These are phyloP conservation scores for Pogonocherus hispidulus DNA, from an alignment of 2,888 invertebrate genomes.

Conservation along the genomic window DNA sequence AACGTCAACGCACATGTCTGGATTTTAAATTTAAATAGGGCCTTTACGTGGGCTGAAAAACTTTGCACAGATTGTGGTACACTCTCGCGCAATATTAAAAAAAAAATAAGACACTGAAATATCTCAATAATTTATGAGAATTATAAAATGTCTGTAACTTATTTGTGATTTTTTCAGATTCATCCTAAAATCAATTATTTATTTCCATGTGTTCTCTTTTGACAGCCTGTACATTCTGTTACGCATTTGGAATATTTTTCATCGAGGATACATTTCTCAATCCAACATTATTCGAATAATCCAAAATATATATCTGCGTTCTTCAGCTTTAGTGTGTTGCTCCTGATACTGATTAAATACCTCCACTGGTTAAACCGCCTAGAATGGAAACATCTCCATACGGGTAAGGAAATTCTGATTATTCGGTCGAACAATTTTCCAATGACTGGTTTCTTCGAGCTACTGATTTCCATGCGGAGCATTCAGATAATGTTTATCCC, in stretches of 20 bases:
- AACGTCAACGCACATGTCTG: not conserved
- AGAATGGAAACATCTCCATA: not conserved
- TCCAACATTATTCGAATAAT: too few species aligned
- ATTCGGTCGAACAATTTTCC: slow-evolving; percentile 11
- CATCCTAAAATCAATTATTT: too few species aligned
- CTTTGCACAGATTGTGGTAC: not conserved
- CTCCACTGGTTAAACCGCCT: not conserved
- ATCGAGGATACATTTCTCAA: too few species aligned
- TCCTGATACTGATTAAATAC: not conserved
- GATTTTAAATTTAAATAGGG: not conserved
- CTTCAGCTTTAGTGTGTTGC: too few species aligned
- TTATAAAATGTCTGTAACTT: too few species aligned
- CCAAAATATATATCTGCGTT: too few species aligned
- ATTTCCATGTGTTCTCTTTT: too few species aligned
- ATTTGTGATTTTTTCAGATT: too few species aligned
- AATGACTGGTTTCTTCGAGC: slow-evolving; percentile 14
- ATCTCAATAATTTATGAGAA: too few species aligned
- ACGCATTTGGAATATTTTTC: too few species aligned
- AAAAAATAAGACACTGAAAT: too few species aligned
- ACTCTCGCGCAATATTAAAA: not conserved
- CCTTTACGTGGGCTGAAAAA: not conserved
- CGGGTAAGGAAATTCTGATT: slow-evolving; percentile 5
- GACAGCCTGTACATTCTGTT: too few species aligned
- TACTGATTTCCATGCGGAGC: not conserved
- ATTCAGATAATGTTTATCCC: slow-evolving; percentile 1